phyloP scores from a whole-genome alignment of 1,140 invertebrate species.

The Akabosia matsudoensis region DNA sequence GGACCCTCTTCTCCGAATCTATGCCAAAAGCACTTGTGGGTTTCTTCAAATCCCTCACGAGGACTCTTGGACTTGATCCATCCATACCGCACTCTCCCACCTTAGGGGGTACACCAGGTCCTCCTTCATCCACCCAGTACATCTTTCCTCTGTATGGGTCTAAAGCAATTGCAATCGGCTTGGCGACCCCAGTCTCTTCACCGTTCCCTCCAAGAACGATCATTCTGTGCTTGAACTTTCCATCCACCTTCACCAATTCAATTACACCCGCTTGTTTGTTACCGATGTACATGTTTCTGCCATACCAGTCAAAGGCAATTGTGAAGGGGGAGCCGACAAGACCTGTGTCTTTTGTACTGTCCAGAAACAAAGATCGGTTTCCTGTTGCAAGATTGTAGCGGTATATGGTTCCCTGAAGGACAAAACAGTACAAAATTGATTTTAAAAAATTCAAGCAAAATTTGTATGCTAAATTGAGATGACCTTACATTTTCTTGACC shows the following conservation, averaged over 20 bases:
- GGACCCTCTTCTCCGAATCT: conserved; percentile 74
- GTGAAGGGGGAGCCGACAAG: conserved; percentile 86
- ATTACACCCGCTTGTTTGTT: conserved; percentile 88
- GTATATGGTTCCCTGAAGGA: conserved; percentile 78
- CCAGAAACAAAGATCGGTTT: conserved; percentile 78
- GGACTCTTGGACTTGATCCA: conserved; percentile 70
- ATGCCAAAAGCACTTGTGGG: conserved; percentile 76
- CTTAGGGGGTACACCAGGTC: conserved; percentile 82
- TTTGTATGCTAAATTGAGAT: conserved; percentile 59
- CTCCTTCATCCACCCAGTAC: conserved; percentile 95
- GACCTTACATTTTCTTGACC: conserved; percentile 55
- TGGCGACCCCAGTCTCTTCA: conserved; percentile 76
- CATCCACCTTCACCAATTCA: conserved; percentile 83
- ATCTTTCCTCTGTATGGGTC: conserved; percentile 88
- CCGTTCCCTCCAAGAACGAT: conserved; percentile 86
- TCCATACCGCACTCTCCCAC: conserved; percentile 93
- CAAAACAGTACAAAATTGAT: not conserved
- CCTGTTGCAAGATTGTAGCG: conserved; percentile 79
- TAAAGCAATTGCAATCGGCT: conserved; percentile 79
- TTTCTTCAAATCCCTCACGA: conserved; percentile 62
- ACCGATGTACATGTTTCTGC: conserved; percentile 89
- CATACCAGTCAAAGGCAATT: conserved; percentile 94
- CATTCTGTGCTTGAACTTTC: conserved; percentile 78
- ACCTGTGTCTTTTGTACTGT: conserved; percentile 65
- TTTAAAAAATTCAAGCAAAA: not conserved